phyloP scores from a whole-genome alignment of 2,113 vertebrate species.

The Albula goreensis region DNA sequence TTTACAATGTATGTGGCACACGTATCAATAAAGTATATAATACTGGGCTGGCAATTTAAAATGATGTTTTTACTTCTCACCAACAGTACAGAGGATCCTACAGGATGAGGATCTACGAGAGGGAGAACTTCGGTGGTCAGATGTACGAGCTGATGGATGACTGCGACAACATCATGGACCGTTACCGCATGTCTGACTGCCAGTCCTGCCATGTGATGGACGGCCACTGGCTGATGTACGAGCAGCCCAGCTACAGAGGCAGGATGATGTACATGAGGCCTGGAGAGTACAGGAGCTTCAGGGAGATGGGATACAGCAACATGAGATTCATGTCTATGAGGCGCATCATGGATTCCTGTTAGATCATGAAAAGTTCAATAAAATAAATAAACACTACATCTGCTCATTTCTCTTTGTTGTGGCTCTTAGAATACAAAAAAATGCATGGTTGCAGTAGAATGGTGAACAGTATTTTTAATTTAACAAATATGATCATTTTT shows the following conservation, averaged over 20 bases:
- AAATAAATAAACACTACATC: not conserved
- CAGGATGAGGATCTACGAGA: conserved; percentile 55
- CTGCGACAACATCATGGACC: conserved; percentile 61
- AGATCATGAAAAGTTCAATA: conserved; percentile 12
- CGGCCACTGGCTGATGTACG: conserved; percentile 70
- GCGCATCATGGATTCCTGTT: conserved; percentile 58
- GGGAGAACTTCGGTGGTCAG: conserved; percentile 52
- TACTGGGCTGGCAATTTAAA: not conserved
- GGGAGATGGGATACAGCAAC: conserved; percentile 47
- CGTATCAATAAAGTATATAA: no score
- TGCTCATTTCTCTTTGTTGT: not conserved
- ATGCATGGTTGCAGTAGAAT: not conserved
- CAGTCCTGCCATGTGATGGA: conserved; percentile 70
- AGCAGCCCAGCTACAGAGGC: conserved; percentile 51
- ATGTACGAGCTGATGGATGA: conserved; percentile 53
- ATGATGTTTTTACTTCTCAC: not conserved
- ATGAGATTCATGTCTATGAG: conserved; percentile 53
- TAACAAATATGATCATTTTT: no score
- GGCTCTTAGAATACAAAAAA: not conserved
- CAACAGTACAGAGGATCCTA: conserved; percentile 56
- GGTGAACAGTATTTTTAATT: not conserved
- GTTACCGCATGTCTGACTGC: conserved; percentile 59
- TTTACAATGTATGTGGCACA: no score
- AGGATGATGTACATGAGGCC: conserved; percentile 53
- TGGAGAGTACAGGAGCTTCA: conserved; percentile 64